These are phyloP conservation scores for Apodemus sylvaticus DNA, from an alignment of 2,113 vertebrate genomes.

Conservation along the genomic window DNA sequence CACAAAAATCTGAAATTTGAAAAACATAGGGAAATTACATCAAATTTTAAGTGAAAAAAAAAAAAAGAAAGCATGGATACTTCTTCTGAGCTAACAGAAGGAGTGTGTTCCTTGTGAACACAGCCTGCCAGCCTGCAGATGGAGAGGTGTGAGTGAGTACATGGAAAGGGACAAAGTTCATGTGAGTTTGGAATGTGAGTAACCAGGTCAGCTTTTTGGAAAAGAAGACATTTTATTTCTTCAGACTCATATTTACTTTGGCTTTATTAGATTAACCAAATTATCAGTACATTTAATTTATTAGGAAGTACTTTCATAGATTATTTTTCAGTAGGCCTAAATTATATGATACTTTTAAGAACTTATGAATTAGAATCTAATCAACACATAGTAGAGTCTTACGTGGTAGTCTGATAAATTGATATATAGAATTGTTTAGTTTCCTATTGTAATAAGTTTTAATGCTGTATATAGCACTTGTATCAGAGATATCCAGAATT, in stretches of 20 bases:
- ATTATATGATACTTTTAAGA: constrained; percentile 50
- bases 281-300: background rate
- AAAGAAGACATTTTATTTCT: constrained; percentile 40
- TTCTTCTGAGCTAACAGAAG: background rate
- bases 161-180: background rate
- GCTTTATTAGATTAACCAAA: constrained; percentile 28
- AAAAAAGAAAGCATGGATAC: constrained; percentile 3
- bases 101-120: background rate
- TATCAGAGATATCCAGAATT: constrained; percentile 33
- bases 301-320: constrained; percentile 15
- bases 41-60: background rate
- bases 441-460: constrained; percentile 18
- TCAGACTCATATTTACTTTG: constrained; percentile 32
- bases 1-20: background rate
- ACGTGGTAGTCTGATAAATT: background rate
- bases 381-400: constrained; percentile 5
- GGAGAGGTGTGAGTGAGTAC: background rate
- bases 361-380: background rate
- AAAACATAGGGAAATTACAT: background rate
- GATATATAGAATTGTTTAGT: constrained; percentile 36
- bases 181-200: constrained; percentile 28
- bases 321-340: constrained; percentile 28
- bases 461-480: background rate
- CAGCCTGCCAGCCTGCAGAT: background rate
- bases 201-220: background rate